Evolutionary conservation across 2,113 vertebrate species (phyloP), one percentile per base, ranked within the genome.

Genomic region (Carollia perspicillata): DNA sequence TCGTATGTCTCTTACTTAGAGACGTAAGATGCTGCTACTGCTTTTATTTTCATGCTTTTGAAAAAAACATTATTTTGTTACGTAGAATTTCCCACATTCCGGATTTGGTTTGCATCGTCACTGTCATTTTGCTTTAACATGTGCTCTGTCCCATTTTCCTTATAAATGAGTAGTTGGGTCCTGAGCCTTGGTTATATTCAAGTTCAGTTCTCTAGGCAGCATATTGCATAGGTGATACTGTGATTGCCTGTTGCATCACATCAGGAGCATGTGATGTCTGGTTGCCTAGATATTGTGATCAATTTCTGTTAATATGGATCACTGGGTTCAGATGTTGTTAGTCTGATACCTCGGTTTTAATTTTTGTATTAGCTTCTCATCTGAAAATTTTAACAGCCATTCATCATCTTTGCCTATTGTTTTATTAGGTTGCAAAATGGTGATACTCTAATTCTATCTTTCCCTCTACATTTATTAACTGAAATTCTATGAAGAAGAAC

Each of bases 51-150:
- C 5, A 37, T 84, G 11, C 51, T 72, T 84, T 79, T 91, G 49
- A 83, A 83, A 90, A 69, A 75, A 53, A 20, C 47, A 11, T 89
- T 33, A 23, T 84, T 96, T 94, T 92, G 6, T 94, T 77, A 16
- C 78, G 2, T 63, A 40, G 84, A 69, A 94, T 89, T 79, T 79
- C 33, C 37, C 65, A 22, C 17, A 20, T 92, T 94, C 65, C 72
- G 9, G 22, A 68, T 74, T 75, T 58, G 51, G 68, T 81, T 83
- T 51, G 14, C 12, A 7, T 75, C 17, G 4, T 44, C 22, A 9
- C 58, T 18, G 55, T 90, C 63, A 44, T 72, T 88, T 89, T 69
- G 71, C 53, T 83, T 84, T 60, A 84, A 71, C 68, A 14, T n/a
- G 10, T 22, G 12, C 26, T 23, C 1, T 35, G 5, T 35, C 22